Evolutionary conservation across 2,797 vertebrate genomes (phyloP).

Genomic region (Fistularia tabacaria): DNA sequence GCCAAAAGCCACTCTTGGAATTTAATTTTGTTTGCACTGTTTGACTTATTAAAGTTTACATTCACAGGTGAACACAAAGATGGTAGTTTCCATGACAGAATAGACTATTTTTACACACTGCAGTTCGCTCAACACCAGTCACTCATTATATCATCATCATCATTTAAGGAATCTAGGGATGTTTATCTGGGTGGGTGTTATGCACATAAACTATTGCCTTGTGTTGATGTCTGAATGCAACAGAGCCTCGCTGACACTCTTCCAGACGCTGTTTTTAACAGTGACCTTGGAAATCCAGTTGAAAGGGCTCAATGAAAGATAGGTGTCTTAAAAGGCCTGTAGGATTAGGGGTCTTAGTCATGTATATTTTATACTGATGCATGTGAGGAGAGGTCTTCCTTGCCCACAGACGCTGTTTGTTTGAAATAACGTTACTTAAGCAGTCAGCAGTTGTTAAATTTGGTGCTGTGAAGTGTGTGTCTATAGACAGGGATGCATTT

Average conservation of each 20-base stretch:
- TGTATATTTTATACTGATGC: slow-evolving; percentile 16
- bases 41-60: slow-evolving; percentile 3
- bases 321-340: slow-evolving; percentile 31
- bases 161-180: slow-evolving; percentile 35
- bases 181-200: slow-evolving; percentile 42
- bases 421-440: background rate
- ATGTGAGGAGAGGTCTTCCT: background rate
- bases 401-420: slow-evolving; percentile 1
- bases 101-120: slow-evolving; percentile 43
- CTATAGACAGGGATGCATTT: background rate
- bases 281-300: slow-evolving; percentile 38
- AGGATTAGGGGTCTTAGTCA: slow-evolving; percentile 27
- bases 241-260: slow-evolving; percentile 6
- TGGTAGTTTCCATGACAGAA: slow-evolving; percentile 19
- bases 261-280: slow-evolving; percentile 37
- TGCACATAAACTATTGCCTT: slow-evolving; percentile 21
- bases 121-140: slow-evolving; percentile 20
- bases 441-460: no score
- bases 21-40: no score
- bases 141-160: slow-evolving; percentile 29
- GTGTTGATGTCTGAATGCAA: slow-evolving; percentile 18
- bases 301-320: slow-evolving; percentile 34
- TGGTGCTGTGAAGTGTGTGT: background rate
- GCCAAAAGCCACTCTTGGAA: slow-evolving; percentile 16
- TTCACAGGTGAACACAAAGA: background rate